These are phyloP conservation scores for Bujurquina vittata DNA, from an alignment of 2,113 vertebrate species.

Conservation along the genomic window DNA sequence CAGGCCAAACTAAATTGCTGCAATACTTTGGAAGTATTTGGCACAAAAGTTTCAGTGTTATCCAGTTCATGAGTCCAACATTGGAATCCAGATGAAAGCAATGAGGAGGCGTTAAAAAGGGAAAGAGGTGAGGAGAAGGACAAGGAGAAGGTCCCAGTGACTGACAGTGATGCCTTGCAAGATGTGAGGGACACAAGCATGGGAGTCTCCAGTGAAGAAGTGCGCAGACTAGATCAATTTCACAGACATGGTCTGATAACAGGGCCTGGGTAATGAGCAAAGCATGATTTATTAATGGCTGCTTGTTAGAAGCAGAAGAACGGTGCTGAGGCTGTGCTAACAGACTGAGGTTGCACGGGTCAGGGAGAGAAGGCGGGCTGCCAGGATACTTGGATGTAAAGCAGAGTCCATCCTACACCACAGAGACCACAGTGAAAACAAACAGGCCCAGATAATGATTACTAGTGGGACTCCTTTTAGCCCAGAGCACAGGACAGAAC, in stretches of 20 bases:
- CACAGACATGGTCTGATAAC: conserved; percentile 65
- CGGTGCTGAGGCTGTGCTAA: conserved; percentile 32
- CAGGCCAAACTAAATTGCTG: not conserved
- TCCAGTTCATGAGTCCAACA: not conserved
- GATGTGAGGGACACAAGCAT: conserved; percentile 40
- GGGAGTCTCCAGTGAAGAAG: conserved; percentile 40
- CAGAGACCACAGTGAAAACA: conserved; percentile 57
- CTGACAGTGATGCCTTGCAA: conserved; percentile 37
- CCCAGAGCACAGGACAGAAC: conserved; percentile 15
- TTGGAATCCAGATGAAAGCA: not conserved
- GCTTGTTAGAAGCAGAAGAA: conserved; percentile 59
- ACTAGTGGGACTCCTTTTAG: conserved; percentile 51
- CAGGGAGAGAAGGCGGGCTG: conserved; percentile 43
- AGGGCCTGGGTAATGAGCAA: conserved; percentile 70
- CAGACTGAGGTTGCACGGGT: conserved; percentile 51
- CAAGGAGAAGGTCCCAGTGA: not conserved
- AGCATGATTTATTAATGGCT: conserved; percentile 76
- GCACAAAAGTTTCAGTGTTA: not conserved
- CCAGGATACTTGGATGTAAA: conserved; percentile 41
- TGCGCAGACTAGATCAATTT: conserved; percentile 68
- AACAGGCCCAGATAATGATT: conserved; percentile 66
- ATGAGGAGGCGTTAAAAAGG: too few species aligned
- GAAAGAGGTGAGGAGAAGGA: not conserved
- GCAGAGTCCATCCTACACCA: conserved; percentile 34
- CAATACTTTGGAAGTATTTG: not conserved